Evolutionary conservation across 2,113 vertebrate species (phyloP).

Genomic region (Dendrocopos noguchii): DNA sequence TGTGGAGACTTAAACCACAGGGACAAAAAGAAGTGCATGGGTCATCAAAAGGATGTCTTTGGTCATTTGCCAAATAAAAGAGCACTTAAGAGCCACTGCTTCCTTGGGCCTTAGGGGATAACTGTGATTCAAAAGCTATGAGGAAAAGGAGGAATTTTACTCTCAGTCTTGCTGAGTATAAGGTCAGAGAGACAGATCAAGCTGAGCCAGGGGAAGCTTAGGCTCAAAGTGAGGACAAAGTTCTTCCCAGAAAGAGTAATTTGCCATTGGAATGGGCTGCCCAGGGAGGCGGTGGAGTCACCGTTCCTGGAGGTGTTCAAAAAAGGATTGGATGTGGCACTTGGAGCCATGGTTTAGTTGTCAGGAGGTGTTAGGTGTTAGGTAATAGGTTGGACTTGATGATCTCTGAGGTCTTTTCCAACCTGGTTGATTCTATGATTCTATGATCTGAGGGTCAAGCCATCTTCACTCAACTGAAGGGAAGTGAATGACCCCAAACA

Average conservation of each 20-base stretch:
- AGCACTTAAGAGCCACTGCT: neutral
- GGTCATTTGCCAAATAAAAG: neutral
- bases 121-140: neutral
- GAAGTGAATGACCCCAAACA: neutral
- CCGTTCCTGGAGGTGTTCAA: no score
- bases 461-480: neutral
- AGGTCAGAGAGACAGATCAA: neutral
- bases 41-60: rapidly evolving
- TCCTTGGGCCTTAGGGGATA: neutral
- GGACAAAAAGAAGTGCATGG: neutral
- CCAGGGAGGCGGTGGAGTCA: no score
- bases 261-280: no score
- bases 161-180: neutral
- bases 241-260: no score
- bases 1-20: neutral
- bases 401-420: no score
- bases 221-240: no score
- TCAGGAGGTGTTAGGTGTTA: no score
- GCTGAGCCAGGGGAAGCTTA: no score
- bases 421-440: no score
- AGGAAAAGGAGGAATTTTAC: neutral
- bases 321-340: no score
- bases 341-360: no score
- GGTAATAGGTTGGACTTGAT: no score
- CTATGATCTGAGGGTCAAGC: neutral